phyloP scores from a whole-genome alignment of 2,888 invertebrate species.

The Ochropleura plecta region DNA sequence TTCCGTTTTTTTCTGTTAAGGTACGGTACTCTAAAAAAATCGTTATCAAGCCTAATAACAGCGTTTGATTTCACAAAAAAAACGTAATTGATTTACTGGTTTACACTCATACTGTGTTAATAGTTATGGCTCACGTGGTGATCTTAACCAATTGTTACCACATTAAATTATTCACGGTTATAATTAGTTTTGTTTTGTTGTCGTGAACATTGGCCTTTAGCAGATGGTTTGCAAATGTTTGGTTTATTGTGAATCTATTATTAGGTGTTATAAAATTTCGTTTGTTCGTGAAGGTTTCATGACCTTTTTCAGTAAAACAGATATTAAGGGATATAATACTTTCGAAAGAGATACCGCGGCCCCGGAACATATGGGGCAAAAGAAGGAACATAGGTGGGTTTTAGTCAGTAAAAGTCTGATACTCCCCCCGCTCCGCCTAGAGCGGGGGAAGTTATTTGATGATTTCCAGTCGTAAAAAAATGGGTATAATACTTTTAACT shows the following conservation, averaged over 20 bases:
- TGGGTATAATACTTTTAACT: too few species aligned
- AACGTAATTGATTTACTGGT: background rate
- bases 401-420: too few species aligned
- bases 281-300: constrained; percentile 1
- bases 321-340: background rate
- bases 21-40: too few species aligned
- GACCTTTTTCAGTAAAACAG: background rate
- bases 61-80: background rate
- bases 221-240: constrained; percentile 49
- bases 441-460: too few species aligned
- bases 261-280: constrained; percentile 5
- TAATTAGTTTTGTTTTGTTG: constrained; percentile 60
- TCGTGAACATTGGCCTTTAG: constrained; percentile 46
- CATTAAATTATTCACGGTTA: constrained; percentile 58
- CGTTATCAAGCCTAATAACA: too few species aligned
- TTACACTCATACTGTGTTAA: background rate
- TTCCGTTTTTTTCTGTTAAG: too few species aligned
- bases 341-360: too few species aligned
- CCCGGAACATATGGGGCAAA: too few species aligned
- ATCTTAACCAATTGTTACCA: constrained; percentile 53
- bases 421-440: too few species aligned
- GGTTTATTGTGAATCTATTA: constrained; percentile 38
- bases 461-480: too few species aligned
- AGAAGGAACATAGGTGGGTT: too few species aligned
- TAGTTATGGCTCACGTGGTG: constrained; percentile 39